Base-by-base conservation (phyloP, 2,888 invertebrate species). In the Eristalis arbustorum region DNA sequence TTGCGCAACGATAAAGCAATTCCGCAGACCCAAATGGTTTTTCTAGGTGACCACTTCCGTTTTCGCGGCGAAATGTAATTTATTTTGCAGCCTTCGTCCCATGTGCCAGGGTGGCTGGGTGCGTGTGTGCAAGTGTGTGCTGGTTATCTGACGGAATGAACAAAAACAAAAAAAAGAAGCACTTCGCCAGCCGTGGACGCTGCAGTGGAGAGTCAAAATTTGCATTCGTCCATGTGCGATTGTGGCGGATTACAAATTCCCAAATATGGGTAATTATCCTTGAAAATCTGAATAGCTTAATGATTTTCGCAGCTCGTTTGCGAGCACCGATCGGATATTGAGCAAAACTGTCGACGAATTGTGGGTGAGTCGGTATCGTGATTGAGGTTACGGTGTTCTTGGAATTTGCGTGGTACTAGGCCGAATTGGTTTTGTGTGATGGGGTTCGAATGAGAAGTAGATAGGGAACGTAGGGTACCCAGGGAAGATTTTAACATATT, bases 21-120 rank as follows among this genome's bases (percentile, higher is more conserved):
- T 67, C 56, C 31, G 59, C 71, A 71, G 49, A 83, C 34, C 34
- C 68, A 69, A 83, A 78, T 78, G 78, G 69, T 74, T 79, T 71
- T 84, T 66, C 79, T 71, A 66, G 75, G 74, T 79, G 66, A 79
- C 79, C 79, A 79, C 74, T 79, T 84, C 79, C 74, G 31, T 56
- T 74, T 79, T 79, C 56, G 71, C 71, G 68, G 74, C 64, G 61
- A 75, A 74, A 61, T 63, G 59, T 66, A 71, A 74, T 84, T 74
- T 84, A 79, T 84, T 71, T 74, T 64, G 23, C 31, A 59, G 28
- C 8, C 40, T 49, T 34, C n/a, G 14, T n/a, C 59, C 42, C 23
- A 49, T 49, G 14, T 31, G 31, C 8, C 31, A 11, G 40, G 18
- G 67, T 14, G 31, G 11, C 31, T 28, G 25, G 22, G 22, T 42